Percentiles rank a stretch among this genome's conserved stretches.
Conservation (phyloP, 2,888 invertebrate genomes). For the Dasypolia templi region DNA sequence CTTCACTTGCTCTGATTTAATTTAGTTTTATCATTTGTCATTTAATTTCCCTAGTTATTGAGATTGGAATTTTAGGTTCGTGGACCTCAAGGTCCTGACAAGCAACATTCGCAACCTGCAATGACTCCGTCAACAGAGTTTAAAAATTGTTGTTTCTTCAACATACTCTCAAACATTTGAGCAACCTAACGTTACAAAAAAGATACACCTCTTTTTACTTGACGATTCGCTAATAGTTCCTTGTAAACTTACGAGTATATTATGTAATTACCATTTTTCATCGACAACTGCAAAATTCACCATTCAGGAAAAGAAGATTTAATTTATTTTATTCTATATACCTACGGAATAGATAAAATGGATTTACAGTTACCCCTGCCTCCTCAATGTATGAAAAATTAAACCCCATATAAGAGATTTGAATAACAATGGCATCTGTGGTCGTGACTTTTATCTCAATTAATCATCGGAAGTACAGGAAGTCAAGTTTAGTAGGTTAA, state of each 20-base stretch:
- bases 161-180: neutral
- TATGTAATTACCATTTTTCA: no score
- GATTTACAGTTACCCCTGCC: neutral
- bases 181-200: neutral
- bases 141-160: no score
- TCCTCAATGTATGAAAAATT: constrained; percentile 5
- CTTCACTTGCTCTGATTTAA: neutral
- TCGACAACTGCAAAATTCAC: neutral
- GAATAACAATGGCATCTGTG: constrained; percentile 5
- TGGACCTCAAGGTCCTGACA: neutral
- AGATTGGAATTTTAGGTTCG: neutral
- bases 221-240: no score
- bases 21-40: neutral
- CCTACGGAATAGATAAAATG: neutral
- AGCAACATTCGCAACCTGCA: no score
- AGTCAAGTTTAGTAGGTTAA: constrained; percentile 15
- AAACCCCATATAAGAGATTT: neutral
- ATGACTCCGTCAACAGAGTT: neutral
- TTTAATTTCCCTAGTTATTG: neutral
- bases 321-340: no score
- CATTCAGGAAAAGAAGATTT: no score
- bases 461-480: constrained; percentile 32
- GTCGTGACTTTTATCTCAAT: constrained; percentile 33
- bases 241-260: no score
- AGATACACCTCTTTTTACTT: neutral